A percentile compares a stretch with the other conserved stretches of the same genome.
Conservation (phyloP, 2,888 invertebrate species). For the Drosophila eohydei region DNA sequence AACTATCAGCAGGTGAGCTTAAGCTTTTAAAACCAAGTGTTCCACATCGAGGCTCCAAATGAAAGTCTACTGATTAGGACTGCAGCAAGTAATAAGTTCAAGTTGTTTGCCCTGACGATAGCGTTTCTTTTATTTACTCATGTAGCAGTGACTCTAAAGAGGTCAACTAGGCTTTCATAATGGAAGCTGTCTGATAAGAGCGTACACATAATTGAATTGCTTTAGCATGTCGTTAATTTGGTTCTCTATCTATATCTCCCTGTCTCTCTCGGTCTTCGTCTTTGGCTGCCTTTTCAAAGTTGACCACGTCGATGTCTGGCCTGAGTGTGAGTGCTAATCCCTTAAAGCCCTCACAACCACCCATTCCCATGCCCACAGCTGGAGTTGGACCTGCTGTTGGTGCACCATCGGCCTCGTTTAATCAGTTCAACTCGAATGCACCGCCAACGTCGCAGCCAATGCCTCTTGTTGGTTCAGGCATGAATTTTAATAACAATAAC, state of each 20-base stretch:
- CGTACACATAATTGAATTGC: constrained; percentile 33
- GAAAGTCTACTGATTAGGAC: neutral
- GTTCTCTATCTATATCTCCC: constrained; percentile 14
- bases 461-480: constrained; percentile 15
- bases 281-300: constrained; percentile 47
- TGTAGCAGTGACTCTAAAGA: constrained; percentile 25
- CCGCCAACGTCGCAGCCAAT: constrained; percentile 33
- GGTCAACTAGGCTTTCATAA: constrained; percentile 40
- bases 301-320: constrained; percentile 81
- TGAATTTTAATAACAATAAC: constrained; percentile 54
- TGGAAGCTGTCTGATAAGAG: constrained; percentile 55
- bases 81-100: constrained; percentile 9
- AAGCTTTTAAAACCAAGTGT: constrained; percentile 6
- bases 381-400: constrained; percentile 29
- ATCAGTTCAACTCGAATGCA: constrained; percentile 64
- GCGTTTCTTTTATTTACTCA: constrained; percentile 3
- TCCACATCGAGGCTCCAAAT: neutral
- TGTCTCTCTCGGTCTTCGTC: constrained; percentile 2
- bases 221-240: constrained; percentile 25
- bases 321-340: constrained; percentile 76
- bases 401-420: constrained; percentile 48
- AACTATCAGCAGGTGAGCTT: constrained; percentile 83
- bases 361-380: constrained; percentile 30
- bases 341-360: constrained; percentile 61
- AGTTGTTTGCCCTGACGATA: neutral